Evolutionary conservation across 1,140 invertebrate species (phyloP).

Genomic region (Argopecten irradians): DNA sequence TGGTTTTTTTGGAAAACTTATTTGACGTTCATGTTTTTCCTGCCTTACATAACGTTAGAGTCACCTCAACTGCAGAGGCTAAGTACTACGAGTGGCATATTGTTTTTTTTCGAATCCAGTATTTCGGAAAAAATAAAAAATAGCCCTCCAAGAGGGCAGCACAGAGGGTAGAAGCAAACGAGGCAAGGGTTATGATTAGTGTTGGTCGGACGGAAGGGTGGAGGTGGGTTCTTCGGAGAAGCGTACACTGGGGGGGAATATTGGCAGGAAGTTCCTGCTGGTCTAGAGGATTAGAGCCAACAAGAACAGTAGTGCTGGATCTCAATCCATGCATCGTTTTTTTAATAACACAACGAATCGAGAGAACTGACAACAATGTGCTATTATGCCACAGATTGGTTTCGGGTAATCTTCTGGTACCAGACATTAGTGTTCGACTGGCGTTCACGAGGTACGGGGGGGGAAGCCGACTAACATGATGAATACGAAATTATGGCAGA

Average conservation of each 20-base stretch:
- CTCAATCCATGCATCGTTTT: no score
- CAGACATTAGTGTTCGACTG: no score
- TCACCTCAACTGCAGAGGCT: conserved; percentile 27
- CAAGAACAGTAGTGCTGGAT: no score
- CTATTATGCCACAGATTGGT: no score
- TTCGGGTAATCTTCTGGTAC: no score
- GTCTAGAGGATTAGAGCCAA: no score
- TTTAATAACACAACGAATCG: no score
- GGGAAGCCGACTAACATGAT: conserved; percentile 61
- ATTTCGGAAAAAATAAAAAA: conserved; percentile 20
- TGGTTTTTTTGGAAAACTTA: no score
- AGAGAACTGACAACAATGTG: no score
- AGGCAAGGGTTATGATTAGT: conserved; percentile 50
- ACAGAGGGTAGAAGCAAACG: conserved; percentile 48
- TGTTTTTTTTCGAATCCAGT: conserved; percentile 52
- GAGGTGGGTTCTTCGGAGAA: conserved; percentile 51
- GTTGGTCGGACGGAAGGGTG: no score
- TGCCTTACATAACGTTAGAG: conserved; percentile 51
- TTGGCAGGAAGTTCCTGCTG: not conserved
- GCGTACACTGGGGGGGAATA: no score
- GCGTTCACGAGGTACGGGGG: conserved; percentile 63
- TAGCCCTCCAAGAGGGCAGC: conserved; percentile 49
- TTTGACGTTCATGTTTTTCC: conserved; percentile 24
- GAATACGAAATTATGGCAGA: conserved; percentile 57
- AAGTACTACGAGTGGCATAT: conserved; percentile 41